Conservation (phyloP, 2,888 invertebrate species). For the Dyspetes luteomarginatus region DNA sequence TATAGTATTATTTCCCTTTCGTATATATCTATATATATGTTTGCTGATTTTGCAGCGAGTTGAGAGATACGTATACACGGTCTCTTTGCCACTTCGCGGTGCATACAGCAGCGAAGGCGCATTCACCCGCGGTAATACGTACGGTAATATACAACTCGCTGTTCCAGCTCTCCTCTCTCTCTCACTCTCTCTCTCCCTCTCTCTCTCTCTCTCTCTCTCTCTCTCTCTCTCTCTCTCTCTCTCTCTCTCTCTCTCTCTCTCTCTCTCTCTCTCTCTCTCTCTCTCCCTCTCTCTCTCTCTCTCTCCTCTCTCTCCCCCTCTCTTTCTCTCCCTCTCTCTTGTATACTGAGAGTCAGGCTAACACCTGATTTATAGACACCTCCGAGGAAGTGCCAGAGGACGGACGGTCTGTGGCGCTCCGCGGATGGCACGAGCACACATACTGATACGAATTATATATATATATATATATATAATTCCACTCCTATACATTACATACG, state of each 20-base stretch:
- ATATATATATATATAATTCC: background rate
- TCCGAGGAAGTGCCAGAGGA: conserved; percentile 46
- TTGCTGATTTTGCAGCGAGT: background rate
- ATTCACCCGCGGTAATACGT: conserved; percentile 64
- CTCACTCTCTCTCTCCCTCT: too few relatives aligned
- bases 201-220: too few relatives aligned
- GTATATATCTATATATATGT: background rate
- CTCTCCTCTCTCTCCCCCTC: too few relatives aligned
- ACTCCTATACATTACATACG: background rate
- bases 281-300: too few relatives aligned
- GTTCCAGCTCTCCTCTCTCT: conserved; percentile 12
- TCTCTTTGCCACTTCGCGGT: conserved; percentile 26
- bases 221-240: too few relatives aligned
- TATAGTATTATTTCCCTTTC: background rate
- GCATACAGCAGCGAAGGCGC: conserved; percentile 42
- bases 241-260: too few relatives aligned
- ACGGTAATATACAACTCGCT: conserved; percentile 70
- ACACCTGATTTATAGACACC: conserved; percentile 68
- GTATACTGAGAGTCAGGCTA: conserved; percentile 39
- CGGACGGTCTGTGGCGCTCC: conserved; percentile 22
- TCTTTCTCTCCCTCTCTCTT: too few relatives aligned
- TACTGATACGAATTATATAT: background rate
- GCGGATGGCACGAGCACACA: background rate
- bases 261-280: too few relatives aligned
- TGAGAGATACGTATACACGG: background rate